Evolutionary conservation across 2,113 vertebrate species (phyloP).

Genomic region (Heterotis niloticus): DNA sequence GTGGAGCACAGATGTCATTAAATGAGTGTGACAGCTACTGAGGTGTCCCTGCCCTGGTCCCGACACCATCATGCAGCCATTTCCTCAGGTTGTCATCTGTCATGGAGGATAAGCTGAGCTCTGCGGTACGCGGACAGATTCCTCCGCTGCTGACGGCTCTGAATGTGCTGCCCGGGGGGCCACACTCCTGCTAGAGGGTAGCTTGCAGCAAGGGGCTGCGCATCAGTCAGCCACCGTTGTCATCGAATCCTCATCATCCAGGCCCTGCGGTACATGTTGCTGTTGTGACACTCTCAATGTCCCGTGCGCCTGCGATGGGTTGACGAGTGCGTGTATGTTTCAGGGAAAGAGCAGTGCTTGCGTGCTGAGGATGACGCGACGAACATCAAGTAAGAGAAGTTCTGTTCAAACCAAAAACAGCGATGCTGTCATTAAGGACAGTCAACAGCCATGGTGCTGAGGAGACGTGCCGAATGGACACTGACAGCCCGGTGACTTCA

Average conservation of each 20-base stretch:
- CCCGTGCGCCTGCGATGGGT: too few species aligned
- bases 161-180: not conserved
- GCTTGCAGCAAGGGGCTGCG: not conserved
- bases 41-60: conserved; percentile 11
- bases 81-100: conserved; percentile 25
- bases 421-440: not conserved
- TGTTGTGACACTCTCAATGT: not conserved
- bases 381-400: too few species aligned
- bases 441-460: not conserved
- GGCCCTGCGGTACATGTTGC: conserved; percentile 14
- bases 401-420: too few species aligned
- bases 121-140: conserved; percentile 22
- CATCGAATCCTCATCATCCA: conserved; percentile 33
- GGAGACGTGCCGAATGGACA: not conserved
- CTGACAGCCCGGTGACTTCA: not conserved
- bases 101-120: not conserved
- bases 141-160: not conserved
- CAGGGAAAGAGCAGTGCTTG: too few species aligned
- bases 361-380: too few species aligned
- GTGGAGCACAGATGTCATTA: not conserved
- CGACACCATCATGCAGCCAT: conserved; percentile 21
- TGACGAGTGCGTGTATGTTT: too few species aligned
- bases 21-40: conserved; percentile 8
- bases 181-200: too few species aligned
- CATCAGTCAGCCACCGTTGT: not conserved